Percentiles rank a stretch among this genome's conserved stretches.
Evolutionary conservation across 2,888 invertebrate genomes (phyloP).

Genomic region (Luperina testacea): DNA sequence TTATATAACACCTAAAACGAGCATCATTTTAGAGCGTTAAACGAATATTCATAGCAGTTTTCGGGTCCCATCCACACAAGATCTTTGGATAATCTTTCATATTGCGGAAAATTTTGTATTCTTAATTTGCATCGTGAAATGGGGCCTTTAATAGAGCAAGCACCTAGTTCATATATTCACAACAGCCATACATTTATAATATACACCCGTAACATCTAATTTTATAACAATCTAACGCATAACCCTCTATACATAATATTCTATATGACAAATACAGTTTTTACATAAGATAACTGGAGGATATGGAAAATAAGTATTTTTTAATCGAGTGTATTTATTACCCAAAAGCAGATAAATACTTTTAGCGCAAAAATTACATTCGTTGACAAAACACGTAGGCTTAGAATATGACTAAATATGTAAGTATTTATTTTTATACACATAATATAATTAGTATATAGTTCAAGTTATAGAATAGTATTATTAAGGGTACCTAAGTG

Average conservation of each 20-base stretch:
- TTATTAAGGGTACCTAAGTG: conserved; percentile 55
- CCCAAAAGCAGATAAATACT: conserved; percentile 35
- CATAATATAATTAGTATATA: conserved; percentile 64
- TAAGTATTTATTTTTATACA: conserved; percentile 68
- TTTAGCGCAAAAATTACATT: conserved; percentile 55
- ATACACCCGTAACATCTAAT: conserved; percentile 82
- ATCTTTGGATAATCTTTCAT: conserved; percentile 13
- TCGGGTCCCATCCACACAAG: conserved; percentile 31
- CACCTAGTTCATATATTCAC: conserved; percentile 80
- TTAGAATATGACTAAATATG: conserved; percentile 68
- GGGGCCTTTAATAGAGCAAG: conserved; percentile 67
- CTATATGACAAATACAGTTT: conserved; percentile 73
- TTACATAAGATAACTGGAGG: conserved; percentile 73
- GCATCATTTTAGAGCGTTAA: conserved; percentile 20
- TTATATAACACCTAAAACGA: conserved; percentile 33
- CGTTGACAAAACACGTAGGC: conserved; percentile 61
- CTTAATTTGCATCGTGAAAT: conserved; percentile 30
- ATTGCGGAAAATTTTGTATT: conserved; percentile 7
- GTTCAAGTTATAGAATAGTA: conserved; percentile 57
- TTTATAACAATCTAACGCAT: conserved; percentile 83
- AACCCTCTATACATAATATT: conserved; percentile 77
- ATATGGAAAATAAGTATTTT: conserved; percentile 63
- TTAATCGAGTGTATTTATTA: conserved; percentile 57
- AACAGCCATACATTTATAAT: conserved; percentile 79
- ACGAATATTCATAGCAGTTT: conserved; percentile 37